Evolutionary conservation across 2,888 invertebrate genomes (phyloP).

Genomic region (Sarcophaga caerulescens): DNA sequence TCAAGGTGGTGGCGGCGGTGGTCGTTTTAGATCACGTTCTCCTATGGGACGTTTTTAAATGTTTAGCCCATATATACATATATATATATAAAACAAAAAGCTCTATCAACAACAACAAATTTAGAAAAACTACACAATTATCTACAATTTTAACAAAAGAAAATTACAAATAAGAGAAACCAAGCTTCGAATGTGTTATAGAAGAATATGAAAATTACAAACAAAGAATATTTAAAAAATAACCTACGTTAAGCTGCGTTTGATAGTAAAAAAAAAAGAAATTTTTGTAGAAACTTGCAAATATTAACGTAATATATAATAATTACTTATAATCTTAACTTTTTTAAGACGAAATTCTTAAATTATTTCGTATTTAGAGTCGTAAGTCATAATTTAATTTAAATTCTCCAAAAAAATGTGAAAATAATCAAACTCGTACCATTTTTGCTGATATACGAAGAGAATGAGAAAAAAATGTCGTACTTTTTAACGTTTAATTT

Average conservation of each 20-base stretch:
- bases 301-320: conserved; percentile 39
- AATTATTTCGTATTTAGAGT: conserved; percentile 58
- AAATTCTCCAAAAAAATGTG: conserved; percentile 15
- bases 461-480: conserved; percentile 36
- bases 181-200: conserved; percentile 58
- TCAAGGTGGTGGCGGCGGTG: conserved; percentile 79
- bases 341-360: conserved; percentile 50
- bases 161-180: conserved; percentile 47
- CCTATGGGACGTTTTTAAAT: conserved; percentile 75
- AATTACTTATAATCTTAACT: conserved; percentile 26
- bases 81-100: not conserved
- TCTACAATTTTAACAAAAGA: conserved; percentile 36
- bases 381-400: conserved; percentile 64
- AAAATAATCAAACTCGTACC: conserved; percentile 36
- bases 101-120: conserved; percentile 30
- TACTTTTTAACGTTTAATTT: conserved; percentile 24
- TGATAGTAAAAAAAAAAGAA: conserved; percentile 34
- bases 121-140: not conserved
- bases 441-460: conserved; percentile 37
- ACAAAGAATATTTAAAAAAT: conserved; percentile 21
- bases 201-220: conserved; percentile 19
- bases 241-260: conserved; percentile 65
- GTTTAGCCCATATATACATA: not conserved
- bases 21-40: conserved; percentile 80
- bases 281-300: conserved; percentile 55